Percentiles rank a stretch among this genome's conserved stretches.
Evolutionary conservation across 2,113 vertebrate genomes (phyloP).

Genomic region (Condylura cristata): DNA sequence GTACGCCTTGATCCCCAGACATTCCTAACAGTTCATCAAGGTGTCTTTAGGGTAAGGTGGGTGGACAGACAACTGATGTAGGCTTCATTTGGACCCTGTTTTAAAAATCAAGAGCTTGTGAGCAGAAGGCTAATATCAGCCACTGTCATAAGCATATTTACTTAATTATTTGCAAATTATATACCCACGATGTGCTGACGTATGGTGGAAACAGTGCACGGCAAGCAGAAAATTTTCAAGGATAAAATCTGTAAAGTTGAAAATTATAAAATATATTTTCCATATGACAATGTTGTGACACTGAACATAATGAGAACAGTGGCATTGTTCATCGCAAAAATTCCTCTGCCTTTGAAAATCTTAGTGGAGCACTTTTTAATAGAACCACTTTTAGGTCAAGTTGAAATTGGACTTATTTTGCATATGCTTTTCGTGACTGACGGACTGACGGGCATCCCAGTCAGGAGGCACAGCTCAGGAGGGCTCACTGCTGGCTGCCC

Average conservation of each 20-base stretch:
- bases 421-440: not conserved
- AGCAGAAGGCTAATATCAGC: not conserved
- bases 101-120: not conserved
- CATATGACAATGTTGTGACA: not conserved
- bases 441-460: not conserved
- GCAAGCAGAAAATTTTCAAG: conserved; percentile 42
- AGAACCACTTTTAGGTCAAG: conserved; percentile 48
- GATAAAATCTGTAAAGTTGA: not conserved
- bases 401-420: conserved; percentile 46
- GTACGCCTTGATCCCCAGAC: not conserved
- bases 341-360: conserved; percentile 54
- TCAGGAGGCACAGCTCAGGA: not conserved
- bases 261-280: conserved; percentile 13
- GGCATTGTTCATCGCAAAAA: conserved; percentile 27
- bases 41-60: not conserved
- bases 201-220: not conserved
- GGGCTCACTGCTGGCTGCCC: not conserved
- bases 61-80: not conserved
- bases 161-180: not conserved
- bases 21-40: not conserved
- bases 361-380: conserved; percentile 39
- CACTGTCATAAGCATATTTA: not conserved
- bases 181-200: not conserved
- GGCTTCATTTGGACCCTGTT: not conserved
- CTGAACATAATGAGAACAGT: conserved; percentile 32